Base-by-base conservation (phyloP, 2,113 vertebrate species). In the Tetrao urogallus region DNA sequence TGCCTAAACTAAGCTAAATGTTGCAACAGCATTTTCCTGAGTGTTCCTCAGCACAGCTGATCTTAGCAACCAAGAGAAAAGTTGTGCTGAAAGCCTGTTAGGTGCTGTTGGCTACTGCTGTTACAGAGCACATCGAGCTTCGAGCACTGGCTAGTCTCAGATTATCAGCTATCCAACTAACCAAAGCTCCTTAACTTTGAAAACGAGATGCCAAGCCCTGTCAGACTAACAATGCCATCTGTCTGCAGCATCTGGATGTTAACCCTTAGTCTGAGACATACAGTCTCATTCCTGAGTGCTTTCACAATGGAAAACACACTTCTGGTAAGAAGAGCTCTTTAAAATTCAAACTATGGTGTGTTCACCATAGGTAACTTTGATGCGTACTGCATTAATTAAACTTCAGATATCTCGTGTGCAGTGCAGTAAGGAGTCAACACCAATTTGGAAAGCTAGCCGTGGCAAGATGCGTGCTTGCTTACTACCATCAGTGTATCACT, bases 171-270 rank as follows among this genome's bases (percentile, higher is more conserved):
- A 19, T 76, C 93, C 95, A 93, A 93, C 61, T 58, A 81, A 82
- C 57, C 86, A 96, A 96, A 96, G 94, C 95, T 93, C 82, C 91
- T 95, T 97, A 95, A 75, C 93, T 94, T 94, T 90, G 93, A 86
- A 94, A 97, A 94, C 86, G 83, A 42, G 76, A 81, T 95, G 94
- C 83, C 86, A 22, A 48, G 88, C 90, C 73, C 77, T 85, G 95
- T 86, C 93, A 70, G 94, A 86, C 80, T 93, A 92, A 88, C 63
- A 90, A 94, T 92, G 93, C 92, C 93, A 95, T 97, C 96, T 96
- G 93, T 91, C 76, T 43, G 88, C 83, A 83, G 83, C 82, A 94
- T 90, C 95, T 95, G 94, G 91, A 83, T 95, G 86, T 91, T 88
- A 90, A 90, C 94, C 82, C 63, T 80, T 88, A 86, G 20, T 77